phyloP scores from a whole-genome alignment of 2,113 vertebrate species.

The Myiagra hebetior region DNA sequence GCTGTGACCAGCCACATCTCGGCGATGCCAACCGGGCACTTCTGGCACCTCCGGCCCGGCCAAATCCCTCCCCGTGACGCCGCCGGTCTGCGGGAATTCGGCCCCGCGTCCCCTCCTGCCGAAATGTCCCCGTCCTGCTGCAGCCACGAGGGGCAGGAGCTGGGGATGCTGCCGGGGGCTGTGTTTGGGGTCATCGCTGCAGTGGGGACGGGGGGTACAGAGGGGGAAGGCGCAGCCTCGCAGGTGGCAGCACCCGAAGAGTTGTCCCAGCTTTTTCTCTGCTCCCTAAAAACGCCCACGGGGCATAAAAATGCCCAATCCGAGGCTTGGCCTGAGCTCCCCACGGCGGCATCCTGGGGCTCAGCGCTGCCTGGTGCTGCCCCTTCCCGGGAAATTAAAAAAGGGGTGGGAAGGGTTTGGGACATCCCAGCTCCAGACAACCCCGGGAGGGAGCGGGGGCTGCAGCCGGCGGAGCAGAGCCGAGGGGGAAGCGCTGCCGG shows the following conservation, averaged over 20 bases:
- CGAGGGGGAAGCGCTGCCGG: background rate
- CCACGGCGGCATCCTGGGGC: background rate
- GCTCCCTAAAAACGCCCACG: rapidly evolving
- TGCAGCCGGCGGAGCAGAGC: background rate
- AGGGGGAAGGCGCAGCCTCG: background rate
- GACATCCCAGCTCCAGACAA: background rate
- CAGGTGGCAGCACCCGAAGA: background rate
- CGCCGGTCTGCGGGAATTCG: background rate
- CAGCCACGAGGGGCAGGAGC: rapidly evolving
- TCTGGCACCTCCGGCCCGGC: background rate
- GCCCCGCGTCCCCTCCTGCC: background rate
- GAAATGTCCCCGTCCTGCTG: background rate
- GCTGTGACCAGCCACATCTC: background rate
- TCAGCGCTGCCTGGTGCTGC: background rate
- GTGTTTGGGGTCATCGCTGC: rapidly evolving
- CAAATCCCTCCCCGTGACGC: background rate
- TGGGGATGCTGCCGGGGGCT: background rate
- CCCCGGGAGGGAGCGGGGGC: background rate
- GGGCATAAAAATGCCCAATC: background rate
- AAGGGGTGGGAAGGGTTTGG: background rate
- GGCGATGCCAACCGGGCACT: background rate
- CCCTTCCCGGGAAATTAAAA: background rate
- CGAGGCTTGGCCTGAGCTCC: background rate
- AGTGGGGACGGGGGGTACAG: rapidly evolving
- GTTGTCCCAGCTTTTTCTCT: background rate